phyloP scores from a whole-genome alignment of 1,140 invertebrate genomes.

The Apis florea region DNA sequence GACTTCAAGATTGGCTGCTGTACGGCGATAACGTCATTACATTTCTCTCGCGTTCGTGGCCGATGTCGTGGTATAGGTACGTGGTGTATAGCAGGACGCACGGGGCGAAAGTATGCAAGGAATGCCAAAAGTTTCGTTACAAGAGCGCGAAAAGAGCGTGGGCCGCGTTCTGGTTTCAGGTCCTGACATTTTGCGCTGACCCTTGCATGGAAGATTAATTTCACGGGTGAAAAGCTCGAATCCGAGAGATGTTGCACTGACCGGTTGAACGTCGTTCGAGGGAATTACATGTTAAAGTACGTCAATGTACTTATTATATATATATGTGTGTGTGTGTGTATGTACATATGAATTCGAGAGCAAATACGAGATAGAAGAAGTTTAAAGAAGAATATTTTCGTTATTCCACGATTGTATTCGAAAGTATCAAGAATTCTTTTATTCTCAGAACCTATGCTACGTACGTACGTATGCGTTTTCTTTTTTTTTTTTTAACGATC shows the following conservation, averaged over 20 bases:
- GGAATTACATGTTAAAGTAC: too few species aligned
- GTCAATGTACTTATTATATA: not conserved
- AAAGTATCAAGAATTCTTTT: not conserved
- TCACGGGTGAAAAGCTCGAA: not conserved
- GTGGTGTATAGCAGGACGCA: not conserved
- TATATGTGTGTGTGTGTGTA: too few species aligned
- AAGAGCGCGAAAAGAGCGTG: conserved; percentile 1
- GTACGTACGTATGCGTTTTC: not conserved
- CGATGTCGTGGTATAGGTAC: not conserved
- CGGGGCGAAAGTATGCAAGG: not conserved
- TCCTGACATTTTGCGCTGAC: not conserved
- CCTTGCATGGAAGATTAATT: not conserved
- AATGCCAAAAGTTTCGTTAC: conserved; percentile 2
- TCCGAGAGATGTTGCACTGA: not conserved
- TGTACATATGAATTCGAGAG: not conserved
- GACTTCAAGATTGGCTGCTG: conserved; percentile 24
- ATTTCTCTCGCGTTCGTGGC: not conserved
- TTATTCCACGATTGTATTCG: not conserved
- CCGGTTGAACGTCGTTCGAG: too few species aligned
- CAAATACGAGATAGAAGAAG: not conserved
- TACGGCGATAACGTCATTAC: conserved; percentile 37
- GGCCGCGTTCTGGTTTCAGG: not conserved
- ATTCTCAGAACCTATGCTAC: not conserved
- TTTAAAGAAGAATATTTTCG: not conserved
- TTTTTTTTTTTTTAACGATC: not conserved